Percentiles rank a stretch among this genome's conserved stretches.
Conservation (phyloP, 1,140 invertebrate species). For the Lutraria rhynchaena region DNA sequence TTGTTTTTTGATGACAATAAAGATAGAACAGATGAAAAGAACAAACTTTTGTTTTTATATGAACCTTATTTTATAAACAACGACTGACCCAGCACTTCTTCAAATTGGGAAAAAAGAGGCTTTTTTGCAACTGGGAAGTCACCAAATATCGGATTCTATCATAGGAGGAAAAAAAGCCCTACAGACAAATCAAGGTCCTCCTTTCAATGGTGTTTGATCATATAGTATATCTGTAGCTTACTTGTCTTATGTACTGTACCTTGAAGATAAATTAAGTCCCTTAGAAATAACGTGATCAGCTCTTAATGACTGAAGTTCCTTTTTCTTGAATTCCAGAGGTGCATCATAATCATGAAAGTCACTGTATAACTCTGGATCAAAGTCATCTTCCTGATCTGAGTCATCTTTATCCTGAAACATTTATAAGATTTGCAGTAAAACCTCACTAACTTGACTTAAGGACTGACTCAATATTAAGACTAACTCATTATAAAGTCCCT, state of each 20-base stretch:
- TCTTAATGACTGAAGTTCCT: neutral
- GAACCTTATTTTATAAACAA: too few species aligned
- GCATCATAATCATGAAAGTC: slow-evolving; percentile 15
- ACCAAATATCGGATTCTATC: too few species aligned
- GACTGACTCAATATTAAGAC: neutral
- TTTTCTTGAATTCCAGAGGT: neutral
- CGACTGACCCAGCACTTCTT: too few species aligned
- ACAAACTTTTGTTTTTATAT: too few species aligned
- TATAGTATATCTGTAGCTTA: neutral
- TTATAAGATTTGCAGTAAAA: too few species aligned
- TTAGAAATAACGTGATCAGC: neutral
- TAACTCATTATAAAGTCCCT: neutral
- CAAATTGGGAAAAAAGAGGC: too few species aligned
- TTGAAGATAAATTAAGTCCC: slow-evolving; percentile 4
- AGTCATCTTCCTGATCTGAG: neutral
- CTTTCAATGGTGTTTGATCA: neutral
- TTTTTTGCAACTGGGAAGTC: too few species aligned
- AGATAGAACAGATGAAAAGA: too few species aligned
- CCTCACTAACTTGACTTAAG: neutral
- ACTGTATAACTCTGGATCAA: slow-evolving; percentile 1
- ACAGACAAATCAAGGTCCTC: neutral
- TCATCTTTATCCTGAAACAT: neutral
- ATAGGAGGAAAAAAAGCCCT: neutral
- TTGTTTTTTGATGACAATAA: too few species aligned
- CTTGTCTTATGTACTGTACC: neutral